Conservation (phyloP, 2,113 vertebrate species). For the Heterochromis multidens region DNA sequence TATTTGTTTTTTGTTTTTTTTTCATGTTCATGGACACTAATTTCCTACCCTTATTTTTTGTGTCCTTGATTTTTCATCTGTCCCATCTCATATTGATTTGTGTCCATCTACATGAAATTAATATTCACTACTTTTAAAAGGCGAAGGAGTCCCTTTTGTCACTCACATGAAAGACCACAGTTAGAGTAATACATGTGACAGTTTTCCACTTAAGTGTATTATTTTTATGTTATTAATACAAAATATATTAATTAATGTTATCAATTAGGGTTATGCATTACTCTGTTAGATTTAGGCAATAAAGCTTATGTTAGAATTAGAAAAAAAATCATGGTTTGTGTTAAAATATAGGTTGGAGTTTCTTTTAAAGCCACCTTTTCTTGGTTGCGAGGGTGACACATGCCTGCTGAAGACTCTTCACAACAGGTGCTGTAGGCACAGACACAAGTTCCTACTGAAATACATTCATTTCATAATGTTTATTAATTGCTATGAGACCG, state of each 20-base stretch:
- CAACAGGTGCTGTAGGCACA: background rate
- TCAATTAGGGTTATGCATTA: background rate
- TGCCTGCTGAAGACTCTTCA: accelerated
- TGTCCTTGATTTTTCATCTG: background rate
- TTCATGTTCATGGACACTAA: background rate
- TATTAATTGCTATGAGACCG: background rate
- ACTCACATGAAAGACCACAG: background rate
- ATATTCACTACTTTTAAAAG: background rate
- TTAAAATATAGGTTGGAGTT: no score
- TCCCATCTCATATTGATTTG: background rate
- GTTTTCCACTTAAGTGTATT: background rate
- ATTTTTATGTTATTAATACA: background rate
- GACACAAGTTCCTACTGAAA: background rate
- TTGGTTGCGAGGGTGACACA: background rate
- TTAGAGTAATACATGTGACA: background rate
- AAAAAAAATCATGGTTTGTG: no score
- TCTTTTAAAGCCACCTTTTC: background rate
- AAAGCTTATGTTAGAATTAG: no score
- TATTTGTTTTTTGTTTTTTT: background rate
- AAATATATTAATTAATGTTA: background rate
- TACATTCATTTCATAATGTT: background rate
- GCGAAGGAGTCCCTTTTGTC: background rate
- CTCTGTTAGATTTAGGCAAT: no score
- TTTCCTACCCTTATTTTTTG: background rate
- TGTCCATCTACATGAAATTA: background rate